Percentiles rank a stretch among this genome's conserved stretches.
Conservation (phyloP, 1,140 invertebrate genomes). For the Cephus cinctus region DNA sequence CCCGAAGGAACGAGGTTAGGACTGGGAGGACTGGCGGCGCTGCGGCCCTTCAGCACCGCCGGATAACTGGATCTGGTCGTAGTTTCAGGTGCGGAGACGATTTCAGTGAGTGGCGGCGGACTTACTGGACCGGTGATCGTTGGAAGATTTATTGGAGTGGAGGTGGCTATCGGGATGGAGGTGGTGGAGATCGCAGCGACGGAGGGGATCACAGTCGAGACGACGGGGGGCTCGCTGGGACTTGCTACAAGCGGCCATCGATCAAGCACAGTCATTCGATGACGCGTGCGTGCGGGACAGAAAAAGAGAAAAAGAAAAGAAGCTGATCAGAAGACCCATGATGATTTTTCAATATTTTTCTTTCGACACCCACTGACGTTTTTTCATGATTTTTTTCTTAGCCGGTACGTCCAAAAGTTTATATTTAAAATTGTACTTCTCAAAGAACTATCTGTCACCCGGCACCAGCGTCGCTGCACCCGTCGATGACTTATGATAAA, state of each 20-base stretch:
- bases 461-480: no score
- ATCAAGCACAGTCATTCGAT: conserved; percentile 9
- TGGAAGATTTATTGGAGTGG: conserved; percentile 35
- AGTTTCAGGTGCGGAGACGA: conserved; percentile 39
- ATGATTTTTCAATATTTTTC: no score
- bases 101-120: conserved; percentile 55
- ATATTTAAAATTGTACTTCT: no score
- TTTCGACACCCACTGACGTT: no score
- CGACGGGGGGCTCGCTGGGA: conserved; percentile 9
- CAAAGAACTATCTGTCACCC: no score
- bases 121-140: conserved; percentile 56
- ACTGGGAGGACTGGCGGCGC: conserved; percentile 45
- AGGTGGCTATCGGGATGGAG: conserved; percentile 39
- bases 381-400: no score
- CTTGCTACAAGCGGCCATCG: conserved; percentile 19
- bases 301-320: conserved; percentile 17
- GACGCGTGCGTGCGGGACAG: conserved; percentile 25
- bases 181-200: conserved; percentile 15
- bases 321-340: no score
- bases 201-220: not conserved
- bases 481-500: no score
- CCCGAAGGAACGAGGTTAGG: conserved; percentile 46
- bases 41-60: conserved; percentile 71
- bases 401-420: no score
- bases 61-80: conserved; percentile 59